A percentile compares a stretch with the other conserved stretches of the same genome.
Conservation (phyloP, 1,140 invertebrate species). For the Neuroterus valhalla region DNA sequence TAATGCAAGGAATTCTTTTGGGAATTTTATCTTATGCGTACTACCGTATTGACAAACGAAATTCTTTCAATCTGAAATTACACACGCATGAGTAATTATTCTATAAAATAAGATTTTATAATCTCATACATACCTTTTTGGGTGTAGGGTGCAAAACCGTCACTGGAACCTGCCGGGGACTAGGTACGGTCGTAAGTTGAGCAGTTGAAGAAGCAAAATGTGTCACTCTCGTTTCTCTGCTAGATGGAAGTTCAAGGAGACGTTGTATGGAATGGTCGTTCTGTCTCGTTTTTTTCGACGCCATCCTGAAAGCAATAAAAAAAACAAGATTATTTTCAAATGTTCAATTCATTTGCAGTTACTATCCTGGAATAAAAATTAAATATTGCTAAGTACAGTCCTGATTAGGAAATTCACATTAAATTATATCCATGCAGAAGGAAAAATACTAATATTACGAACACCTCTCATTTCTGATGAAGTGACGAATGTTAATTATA, state of each 20-base stretch:
- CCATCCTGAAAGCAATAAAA: constrained; percentile 64
- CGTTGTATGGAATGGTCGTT: constrained; percentile 71
- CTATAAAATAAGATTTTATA: background rate
- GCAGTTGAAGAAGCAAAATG: constrained; percentile 54
- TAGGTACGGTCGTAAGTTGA: constrained; percentile 57
- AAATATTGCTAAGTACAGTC: too few species aligned
- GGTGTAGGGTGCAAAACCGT: constrained; percentile 69
- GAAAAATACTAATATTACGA: background rate
- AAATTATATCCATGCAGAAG: too few species aligned
- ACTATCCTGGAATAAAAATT: too few species aligned
- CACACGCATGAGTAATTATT: background rate
- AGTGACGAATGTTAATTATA: background rate
- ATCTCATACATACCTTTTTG: constrained; percentile 66
- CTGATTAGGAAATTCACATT: too few species aligned
- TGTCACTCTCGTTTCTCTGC: constrained; percentile 64
- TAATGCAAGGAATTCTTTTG: too few species aligned
- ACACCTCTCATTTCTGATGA: background rate
- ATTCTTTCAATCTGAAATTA: too few species aligned
- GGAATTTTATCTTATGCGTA: too few species aligned
- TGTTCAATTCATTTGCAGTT: background rate
- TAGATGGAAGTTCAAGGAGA: constrained; percentile 69
- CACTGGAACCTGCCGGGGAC: constrained; percentile 69
- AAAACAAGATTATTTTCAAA: constrained; percentile 32
- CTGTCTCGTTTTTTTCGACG: constrained; percentile 68
- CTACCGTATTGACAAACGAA: too few species aligned